Percentiles rank a stretch among this genome's conserved stretches.
phyloP scores from a whole-genome alignment of 2,888 invertebrate species.

The Acronicta psi region DNA sequence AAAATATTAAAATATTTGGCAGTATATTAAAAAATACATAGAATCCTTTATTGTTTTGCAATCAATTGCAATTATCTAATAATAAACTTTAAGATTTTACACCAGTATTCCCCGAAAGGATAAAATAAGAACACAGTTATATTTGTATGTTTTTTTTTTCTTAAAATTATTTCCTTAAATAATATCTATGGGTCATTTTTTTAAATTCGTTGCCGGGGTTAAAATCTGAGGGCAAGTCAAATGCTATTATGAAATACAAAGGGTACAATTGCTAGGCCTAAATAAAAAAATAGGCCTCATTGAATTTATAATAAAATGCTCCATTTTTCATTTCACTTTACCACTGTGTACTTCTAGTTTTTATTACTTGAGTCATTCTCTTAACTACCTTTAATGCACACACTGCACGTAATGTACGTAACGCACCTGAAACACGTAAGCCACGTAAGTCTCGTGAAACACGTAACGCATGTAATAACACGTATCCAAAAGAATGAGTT shows the following conservation, averaged over 20 bases:
- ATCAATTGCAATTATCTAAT: background rate
- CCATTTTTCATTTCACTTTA: background rate
- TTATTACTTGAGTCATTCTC: no score
- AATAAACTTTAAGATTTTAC: no score
- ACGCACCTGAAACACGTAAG: background rate
- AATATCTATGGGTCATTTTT: background rate
- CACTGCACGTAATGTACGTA: background rate
- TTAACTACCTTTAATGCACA: no score
- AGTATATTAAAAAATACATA: constrained; percentile 27
- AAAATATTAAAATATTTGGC: constrained; percentile 31
- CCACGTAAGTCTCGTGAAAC: background rate
- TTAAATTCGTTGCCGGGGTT: no score
- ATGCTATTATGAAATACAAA: no score
- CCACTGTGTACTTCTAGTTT: background rate
- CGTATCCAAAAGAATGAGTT: constrained; percentile 43
- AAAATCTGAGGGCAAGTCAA: no score
- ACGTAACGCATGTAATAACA: constrained; percentile 5
- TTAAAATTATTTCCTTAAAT: background rate
- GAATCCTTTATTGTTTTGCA: background rate
- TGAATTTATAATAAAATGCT: no score
- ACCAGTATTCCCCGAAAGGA: no score
- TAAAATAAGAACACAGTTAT: background rate
- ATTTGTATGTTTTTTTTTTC: background rate
- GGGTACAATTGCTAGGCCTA: no score
- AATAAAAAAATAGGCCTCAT: no score